Evolutionary conservation across 2,113 vertebrate genomes (phyloP).

Genomic region (Varanus komodoensis): DNA sequence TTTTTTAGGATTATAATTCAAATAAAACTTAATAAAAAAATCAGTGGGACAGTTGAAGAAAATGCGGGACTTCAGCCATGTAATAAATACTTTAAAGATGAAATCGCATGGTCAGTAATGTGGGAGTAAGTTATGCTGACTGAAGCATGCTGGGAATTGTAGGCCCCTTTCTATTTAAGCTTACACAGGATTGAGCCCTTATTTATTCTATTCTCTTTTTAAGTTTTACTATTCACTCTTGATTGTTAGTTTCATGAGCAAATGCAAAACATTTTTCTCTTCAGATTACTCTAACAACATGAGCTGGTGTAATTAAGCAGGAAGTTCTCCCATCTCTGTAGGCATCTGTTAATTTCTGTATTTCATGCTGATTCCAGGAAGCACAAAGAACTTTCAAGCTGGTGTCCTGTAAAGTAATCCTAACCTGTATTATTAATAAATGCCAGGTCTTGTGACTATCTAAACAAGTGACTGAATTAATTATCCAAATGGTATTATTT

Average conservation of each 20-base stretch:
- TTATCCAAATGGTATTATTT: constrained; percentile 43
- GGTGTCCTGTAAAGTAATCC: constrained; percentile 13
- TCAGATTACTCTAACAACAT: constrained; percentile 19
- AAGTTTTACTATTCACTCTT: background rate
- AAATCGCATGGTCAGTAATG: no score
- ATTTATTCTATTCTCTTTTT: background rate
- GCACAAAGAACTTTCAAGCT: constrained; percentile 46
- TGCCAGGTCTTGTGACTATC: constrained; percentile 33
- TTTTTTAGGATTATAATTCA: no score
- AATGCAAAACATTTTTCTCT: constrained; percentile 10
- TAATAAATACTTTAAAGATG: no score
- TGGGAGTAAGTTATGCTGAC: no score
- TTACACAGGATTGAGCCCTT: no score
- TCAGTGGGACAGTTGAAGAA: no score
- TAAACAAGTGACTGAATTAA: constrained; percentile 30
- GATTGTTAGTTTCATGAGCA: constrained; percentile 11
- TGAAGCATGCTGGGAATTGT: no score
- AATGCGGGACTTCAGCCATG: no score
- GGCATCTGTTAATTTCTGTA: constrained; percentile 24
- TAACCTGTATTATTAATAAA: constrained; percentile 69
- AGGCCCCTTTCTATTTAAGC: no score
- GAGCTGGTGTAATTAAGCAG: constrained; percentile 26
- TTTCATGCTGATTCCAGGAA: constrained; percentile 33
- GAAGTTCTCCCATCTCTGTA: constrained; percentile 23
- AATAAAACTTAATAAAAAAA: no score